phyloP scores from a whole-genome alignment of 2,797 vertebrate species.

The Remorina albescens region DNA sequence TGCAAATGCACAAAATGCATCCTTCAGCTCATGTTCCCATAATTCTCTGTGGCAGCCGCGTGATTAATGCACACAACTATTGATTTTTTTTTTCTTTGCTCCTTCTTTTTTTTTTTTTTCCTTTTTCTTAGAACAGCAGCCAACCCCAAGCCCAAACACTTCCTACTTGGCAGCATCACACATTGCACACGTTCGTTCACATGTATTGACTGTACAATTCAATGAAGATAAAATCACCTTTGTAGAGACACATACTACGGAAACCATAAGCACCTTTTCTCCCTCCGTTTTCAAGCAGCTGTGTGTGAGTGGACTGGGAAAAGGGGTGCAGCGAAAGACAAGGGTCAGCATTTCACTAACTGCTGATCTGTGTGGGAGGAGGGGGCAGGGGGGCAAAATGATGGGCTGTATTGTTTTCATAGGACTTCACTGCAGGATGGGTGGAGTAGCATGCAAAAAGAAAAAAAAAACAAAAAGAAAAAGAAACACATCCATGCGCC shows the following conservation, averaged over 20 bases:
- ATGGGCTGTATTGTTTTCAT: constrained; percentile 76
- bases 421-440: constrained; percentile 74
- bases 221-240: constrained; percentile 17
- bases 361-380: constrained; percentile 76
- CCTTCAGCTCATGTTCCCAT: constrained; percentile 88
- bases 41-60: constrained; percentile 90
- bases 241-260: constrained; percentile 1
- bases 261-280: constrained; percentile 49
- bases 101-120: constrained; percentile 56
- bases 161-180: constrained; percentile 32
- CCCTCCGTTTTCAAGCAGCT: constrained; percentile 52
- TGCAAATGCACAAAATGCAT: constrained; percentile 85
- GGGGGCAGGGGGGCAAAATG: constrained; percentile 55
- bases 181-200: constrained; percentile 28
- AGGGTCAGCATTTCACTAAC: constrained; percentile 83
- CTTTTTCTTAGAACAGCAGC: constrained; percentile 26
- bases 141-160: constrained; percentile 44
- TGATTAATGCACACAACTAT: constrained; percentile 95
- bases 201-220: constrained; percentile 7
- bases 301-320: constrained; percentile 68
- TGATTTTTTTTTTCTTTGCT: constrained; percentile 81
- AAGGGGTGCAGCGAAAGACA: constrained; percentile 79
- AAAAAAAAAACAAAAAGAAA: constrained; percentile 6
- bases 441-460: constrained; percentile 57
- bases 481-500: constrained; percentile 12